phyloP scores from a whole-genome alignment of 1,140 invertebrate species.

The Cataglyphis hispanica region DNA sequence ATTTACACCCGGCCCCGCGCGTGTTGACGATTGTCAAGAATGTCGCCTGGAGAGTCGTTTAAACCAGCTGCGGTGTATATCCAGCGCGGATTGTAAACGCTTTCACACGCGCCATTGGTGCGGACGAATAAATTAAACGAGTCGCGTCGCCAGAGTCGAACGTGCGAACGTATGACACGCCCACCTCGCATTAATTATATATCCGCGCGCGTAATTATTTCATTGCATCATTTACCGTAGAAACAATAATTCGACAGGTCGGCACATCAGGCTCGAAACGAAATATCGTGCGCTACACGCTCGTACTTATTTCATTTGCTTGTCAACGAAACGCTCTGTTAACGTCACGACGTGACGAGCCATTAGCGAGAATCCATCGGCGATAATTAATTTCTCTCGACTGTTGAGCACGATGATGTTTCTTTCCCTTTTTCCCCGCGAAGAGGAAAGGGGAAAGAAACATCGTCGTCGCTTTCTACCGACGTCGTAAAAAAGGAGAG shows the following conservation, averaged over 20 bases:
- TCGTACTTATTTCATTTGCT: constrained; percentile 21
- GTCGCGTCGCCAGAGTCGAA: neutral
- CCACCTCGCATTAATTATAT: constrained; percentile 29
- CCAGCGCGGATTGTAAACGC: constrained; percentile 26
- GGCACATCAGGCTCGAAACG: neutral
- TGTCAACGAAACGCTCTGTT: constrained; percentile 39
- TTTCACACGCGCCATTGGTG: constrained; percentile 48
- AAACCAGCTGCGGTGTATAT: constrained; percentile 26
- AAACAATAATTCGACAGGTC: constrained; percentile 39
- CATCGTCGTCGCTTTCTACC: constrained; percentile 9
- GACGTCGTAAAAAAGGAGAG: neutral
- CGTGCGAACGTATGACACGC: neutral
- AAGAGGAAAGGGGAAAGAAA: neutral
- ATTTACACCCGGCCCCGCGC: constrained; percentile 49
- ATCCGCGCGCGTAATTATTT: constrained; percentile 19
- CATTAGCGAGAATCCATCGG: constrained; percentile 31
- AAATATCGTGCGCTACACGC: neutral
- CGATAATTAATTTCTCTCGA: constrained; percentile 50
- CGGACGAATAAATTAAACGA: constrained; percentile 53
- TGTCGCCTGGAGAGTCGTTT: neutral
- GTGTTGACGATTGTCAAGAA: constrained; percentile 25
- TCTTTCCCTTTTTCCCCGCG: too few species aligned
- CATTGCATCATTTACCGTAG: constrained; percentile 13
- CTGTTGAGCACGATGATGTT: too few species aligned
- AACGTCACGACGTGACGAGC: constrained; percentile 26